Conservation (phyloP, 2,113 vertebrate genomes). For the Struthio camelus region DNA sequence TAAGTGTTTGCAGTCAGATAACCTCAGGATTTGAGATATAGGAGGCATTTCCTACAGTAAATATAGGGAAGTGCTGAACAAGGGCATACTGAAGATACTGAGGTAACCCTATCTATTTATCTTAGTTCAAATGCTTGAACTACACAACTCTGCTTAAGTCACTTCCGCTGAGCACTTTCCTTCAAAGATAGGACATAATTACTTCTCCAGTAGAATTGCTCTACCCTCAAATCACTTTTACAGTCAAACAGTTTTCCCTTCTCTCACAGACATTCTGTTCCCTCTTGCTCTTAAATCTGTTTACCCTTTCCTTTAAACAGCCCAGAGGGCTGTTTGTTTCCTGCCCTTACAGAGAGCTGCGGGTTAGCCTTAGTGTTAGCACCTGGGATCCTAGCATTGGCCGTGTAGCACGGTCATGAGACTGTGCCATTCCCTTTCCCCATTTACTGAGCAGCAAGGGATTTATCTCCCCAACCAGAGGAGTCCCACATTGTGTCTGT, state of each 20-base stretch:
- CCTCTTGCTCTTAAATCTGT: background rate
- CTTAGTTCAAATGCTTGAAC: constrained; percentile 18
- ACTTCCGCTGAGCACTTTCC: background rate
- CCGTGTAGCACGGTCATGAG: background rate
- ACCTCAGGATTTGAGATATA: constrained; percentile 44
- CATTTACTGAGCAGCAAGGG: background rate
- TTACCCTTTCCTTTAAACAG: background rate
- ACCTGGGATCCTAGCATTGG: background rate
- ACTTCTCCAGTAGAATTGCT: background rate
- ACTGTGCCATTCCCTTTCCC: fast-evolving
- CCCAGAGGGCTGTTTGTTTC: fast-evolving
- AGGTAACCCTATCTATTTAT: constrained; percentile 49
- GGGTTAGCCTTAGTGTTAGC: fast-evolving
- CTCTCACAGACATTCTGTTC: background rate
- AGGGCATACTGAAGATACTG: constrained; percentile 27
- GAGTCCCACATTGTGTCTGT: background rate
- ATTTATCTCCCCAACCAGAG: background rate
- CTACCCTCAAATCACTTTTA: background rate
- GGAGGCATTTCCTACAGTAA: constrained; percentile 64
- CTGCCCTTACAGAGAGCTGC: fast-evolving
- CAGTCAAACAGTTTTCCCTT: background rate
- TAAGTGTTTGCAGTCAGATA: constrained; percentile 67
- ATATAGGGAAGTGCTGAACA: constrained; percentile 37
- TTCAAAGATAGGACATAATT: constrained; percentile 16
- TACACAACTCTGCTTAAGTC: background rate